Evolutionary conservation across 2,797 vertebrate species (phyloP).

Genomic region (Sarcophilus harrisii): DNA sequence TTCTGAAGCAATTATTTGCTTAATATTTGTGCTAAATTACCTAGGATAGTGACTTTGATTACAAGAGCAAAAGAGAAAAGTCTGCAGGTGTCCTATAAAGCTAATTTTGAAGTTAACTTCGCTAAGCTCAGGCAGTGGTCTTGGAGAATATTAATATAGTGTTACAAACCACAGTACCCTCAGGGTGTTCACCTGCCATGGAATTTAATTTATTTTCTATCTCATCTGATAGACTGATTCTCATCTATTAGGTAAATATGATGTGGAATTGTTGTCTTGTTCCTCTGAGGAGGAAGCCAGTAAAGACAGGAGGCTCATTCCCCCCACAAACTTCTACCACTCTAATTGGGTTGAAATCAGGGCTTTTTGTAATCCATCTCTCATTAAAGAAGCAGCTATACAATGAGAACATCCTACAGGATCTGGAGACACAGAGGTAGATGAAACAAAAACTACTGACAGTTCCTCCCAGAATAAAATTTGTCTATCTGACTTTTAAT

Average conservation of each 20-base stretch:
- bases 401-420: constrained; percentile 4
- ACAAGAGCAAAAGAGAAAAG: constrained; percentile 83
- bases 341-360: constrained; percentile 82
- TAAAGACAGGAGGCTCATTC: constrained; percentile 78
- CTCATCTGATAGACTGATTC: constrained; percentile 86
- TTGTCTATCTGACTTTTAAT: constrained; percentile 43
- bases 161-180: constrained; percentile 84
- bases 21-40: constrained; percentile 88
- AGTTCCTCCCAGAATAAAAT: constrained; percentile 41
- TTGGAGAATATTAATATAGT: constrained; percentile 85
- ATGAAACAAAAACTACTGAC: constrained; percentile 48
- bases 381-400: constrained; percentile 67
- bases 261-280: constrained; percentile 83
- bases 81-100: constrained; percentile 87
- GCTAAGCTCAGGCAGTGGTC: constrained; percentile 84
- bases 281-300: constrained; percentile 84
- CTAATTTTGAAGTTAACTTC: constrained; percentile 86
- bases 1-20: constrained; percentile 88
- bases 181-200: constrained; percentile 86
- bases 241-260: constrained; percentile 88
- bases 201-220: constrained; percentile 89
- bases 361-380: constrained; percentile 67
- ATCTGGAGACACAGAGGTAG: constrained; percentile 25
- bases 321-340: constrained; percentile 75
- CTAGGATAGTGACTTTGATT: constrained; percentile 83